phyloP scores from a whole-genome alignment of 1,140 invertebrate species.

The Rhysida immarginata region DNA sequence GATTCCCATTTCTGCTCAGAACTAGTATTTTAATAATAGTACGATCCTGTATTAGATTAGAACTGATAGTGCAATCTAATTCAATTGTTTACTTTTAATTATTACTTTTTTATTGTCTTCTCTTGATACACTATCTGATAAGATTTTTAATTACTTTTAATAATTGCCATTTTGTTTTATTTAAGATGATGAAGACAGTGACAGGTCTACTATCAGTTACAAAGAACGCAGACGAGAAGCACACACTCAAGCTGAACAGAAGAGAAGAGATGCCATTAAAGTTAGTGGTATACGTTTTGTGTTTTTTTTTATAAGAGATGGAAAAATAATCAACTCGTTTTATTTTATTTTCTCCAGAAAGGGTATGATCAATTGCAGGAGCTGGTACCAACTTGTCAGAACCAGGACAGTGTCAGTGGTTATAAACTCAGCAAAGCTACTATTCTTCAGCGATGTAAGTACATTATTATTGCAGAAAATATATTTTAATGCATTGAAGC shows the following conservation, averaged over 20 bases:
- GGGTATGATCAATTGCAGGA: slow-evolving; percentile 83
- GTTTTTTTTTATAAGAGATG: neutral
- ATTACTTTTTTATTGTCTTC: no score
- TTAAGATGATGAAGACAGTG: slow-evolving; percentile 79
- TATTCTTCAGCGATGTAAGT: slow-evolving; percentile 66
- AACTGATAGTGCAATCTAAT: no score
- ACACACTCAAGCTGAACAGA: slow-evolving; percentile 94
- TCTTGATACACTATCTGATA: no score
- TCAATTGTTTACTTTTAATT: no score
- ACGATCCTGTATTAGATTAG: no score
- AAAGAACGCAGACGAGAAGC: slow-evolving; percentile 86
- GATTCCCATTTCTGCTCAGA: no score
- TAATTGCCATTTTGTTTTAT: slow-evolving; percentile 15
- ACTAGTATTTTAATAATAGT: no score
- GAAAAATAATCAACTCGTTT: neutral
- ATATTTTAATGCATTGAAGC: no score
- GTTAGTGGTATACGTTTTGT: slow-evolving; percentile 15
- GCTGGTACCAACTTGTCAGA: slow-evolving; percentile 80
- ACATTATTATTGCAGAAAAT: no score
- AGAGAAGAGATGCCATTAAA: slow-evolving; percentile 89
- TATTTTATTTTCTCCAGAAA: slow-evolving; percentile 33
- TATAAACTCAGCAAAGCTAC: slow-evolving; percentile 95
- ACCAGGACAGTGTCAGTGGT: slow-evolving; percentile 60
- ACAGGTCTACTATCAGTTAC: slow-evolving; percentile 68
- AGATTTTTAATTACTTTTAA: neutral